These are phyloP conservation scores for Diploscapter pachys DNA, from an alignment of 1,140 invertebrate genomes.

Conservation along the genomic window DNA sequence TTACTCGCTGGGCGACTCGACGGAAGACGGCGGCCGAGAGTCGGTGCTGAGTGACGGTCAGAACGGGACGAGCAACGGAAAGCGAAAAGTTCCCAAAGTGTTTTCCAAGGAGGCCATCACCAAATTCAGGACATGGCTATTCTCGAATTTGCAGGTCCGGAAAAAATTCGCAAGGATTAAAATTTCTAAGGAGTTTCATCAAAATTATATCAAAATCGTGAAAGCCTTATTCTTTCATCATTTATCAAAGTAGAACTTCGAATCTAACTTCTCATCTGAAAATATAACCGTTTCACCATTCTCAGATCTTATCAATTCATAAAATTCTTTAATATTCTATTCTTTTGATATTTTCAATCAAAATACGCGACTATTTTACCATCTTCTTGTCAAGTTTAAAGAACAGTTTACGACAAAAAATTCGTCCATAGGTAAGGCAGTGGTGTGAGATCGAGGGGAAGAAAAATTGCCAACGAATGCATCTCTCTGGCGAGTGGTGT, in stretches of 20 bases:
- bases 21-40: slow-evolving; percentile 53
- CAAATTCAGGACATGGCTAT: slow-evolving; percentile 57
- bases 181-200: no score
- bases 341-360: slow-evolving; percentile 13
- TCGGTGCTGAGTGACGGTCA: slow-evolving; percentile 45
- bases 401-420: no score
- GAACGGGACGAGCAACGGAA: slow-evolving; percentile 35
- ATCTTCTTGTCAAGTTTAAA: neutral
- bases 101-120: slow-evolving; percentile 58
- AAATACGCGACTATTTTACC: neutral
- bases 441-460: no score
- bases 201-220: no score
- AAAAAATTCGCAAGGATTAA: no score
- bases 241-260: neutral
- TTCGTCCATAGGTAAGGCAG: no score
- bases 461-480: no score
- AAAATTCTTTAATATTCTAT: slow-evolving; percentile 14
- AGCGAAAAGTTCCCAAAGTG: slow-evolving; percentile 57
- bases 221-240: no score
- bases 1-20: slow-evolving; percentile 46
- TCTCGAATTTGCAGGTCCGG: slow-evolving; percentile 54
- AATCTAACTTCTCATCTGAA: neutral
- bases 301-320: neutral
- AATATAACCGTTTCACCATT: neutral
- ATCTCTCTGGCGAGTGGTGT: neutral